Conservation (phyloP, 2,888 invertebrate species). For the Cheilosia soror region DNA sequence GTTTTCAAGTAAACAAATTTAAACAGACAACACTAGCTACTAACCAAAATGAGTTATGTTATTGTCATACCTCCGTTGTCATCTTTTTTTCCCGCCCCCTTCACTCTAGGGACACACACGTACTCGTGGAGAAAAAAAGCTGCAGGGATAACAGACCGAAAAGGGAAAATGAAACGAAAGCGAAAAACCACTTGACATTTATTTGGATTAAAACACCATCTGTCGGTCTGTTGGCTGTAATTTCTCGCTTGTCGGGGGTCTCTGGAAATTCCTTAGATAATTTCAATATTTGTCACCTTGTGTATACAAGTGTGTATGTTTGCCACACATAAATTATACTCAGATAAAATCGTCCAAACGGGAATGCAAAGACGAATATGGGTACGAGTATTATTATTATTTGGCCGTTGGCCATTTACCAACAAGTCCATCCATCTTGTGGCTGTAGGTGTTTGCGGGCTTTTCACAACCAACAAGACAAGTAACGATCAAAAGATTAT, state of each 20-base stretch:
- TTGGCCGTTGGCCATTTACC: conserved; percentile 49
- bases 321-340: conserved; percentile 58
- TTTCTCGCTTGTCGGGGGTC: conserved; percentile 33
- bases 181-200: conserved; percentile 73
- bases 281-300: conserved; percentile 58
- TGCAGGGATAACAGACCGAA: conserved; percentile 41
- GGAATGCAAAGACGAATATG: conserved; percentile 45
- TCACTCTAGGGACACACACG: not conserved
- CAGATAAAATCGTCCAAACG: conserved; percentile 67
- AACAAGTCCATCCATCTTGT: conserved; percentile 22
- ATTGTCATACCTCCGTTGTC: conserved; percentile 53
- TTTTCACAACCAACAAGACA: conserved; percentile 30
- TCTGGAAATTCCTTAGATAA: conserved; percentile 46
- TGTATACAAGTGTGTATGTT: not conserved
- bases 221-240: conserved; percentile 63
- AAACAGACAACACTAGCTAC: conserved; percentile 4
- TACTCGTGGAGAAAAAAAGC: conserved; percentile 9
- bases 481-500: conserved; percentile 7
- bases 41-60: conserved; percentile 59
- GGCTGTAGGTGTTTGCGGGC: conserved; percentile 23
- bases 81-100: not conserved
- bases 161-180: conserved; percentile 11
- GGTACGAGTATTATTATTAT: conserved; percentile 3
- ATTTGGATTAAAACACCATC: conserved; percentile 75
- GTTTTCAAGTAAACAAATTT: conserved; percentile 47